Evolutionary conservation across 1,140 invertebrate species (phyloP), one percentile per base, ranked within the genome.

Genomic region (Lethrus apterus): DNA sequence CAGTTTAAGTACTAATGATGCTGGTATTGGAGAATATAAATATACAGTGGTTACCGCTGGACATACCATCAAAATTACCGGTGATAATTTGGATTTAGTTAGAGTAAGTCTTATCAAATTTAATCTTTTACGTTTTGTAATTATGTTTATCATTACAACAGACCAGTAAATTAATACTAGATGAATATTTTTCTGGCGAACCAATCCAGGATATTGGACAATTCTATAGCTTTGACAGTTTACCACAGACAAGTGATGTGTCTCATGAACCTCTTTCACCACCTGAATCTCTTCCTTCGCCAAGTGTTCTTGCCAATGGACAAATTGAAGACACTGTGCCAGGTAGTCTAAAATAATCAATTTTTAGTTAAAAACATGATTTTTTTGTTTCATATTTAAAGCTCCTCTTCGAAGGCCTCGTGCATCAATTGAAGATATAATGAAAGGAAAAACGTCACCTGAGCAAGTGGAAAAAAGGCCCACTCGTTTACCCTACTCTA

Each of bases 131-230:
- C 33, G 24, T 33, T 11, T 8, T 44, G 13, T 34, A 26, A 4
- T 15, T 13, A 18, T 19, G 20, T 48, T 41, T 34, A 30, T 40
- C 21, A 38, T 36, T 47, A 34, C 68, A 62, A 13, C 57, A 90
- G 86, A 84, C 81, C 52, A 87, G 86, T 34, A 90, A 90, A 72
- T 70, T 89, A 51, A 81, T 89, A 40, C 68, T 92, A 52, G 87
- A 90, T 58, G 86, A 89, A 65, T 85, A 87, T 67, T 91, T 91
- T 63, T 70, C 74, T 40, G 74, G 76, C 14, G 75, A 78, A 54
- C 63, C 69, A 20, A 69, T 78, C 30, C 71, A 73, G 44, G 65
- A 70, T 51, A 65, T 64, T 41, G 57, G 70, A 34, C 71, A 75
- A 42, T 75, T 71, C 43, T 76, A 72, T 45, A 72, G 65, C 50